These are phyloP conservation scores for Brachypodius melanocephalos DNA, from an alignment of 2,113 vertebrate species.

Conservation along the genomic window DNA sequence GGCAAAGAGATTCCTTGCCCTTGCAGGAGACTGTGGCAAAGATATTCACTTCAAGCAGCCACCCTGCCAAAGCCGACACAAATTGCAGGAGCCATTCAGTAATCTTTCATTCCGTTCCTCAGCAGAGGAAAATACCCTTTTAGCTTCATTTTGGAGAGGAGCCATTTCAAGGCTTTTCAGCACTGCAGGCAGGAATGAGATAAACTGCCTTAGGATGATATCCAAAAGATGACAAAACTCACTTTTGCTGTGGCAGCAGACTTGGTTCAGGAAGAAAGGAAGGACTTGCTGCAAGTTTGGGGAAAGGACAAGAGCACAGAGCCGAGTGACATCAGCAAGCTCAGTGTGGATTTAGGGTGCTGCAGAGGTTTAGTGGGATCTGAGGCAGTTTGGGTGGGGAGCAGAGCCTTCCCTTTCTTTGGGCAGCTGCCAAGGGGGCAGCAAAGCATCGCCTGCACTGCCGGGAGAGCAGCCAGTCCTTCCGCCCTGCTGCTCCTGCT, in stretches of 20 bases:
- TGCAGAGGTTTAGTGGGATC: neutral
- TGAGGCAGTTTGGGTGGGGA: neutral
- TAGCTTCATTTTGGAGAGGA: neutral
- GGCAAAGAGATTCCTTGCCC: neutral
- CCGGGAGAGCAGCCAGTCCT: neutral
- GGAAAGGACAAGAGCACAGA: neutral
- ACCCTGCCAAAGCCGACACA: neutral
- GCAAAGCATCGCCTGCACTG: accelerated
- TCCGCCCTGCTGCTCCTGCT: neutral
- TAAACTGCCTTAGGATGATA: neutral
- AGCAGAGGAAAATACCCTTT: neutral
- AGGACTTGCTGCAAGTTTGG: neutral
- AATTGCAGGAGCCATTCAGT: neutral
- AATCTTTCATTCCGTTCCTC: neutral
- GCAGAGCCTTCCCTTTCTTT: neutral
- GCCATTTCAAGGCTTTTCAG: neutral
- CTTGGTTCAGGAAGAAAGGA: neutral
- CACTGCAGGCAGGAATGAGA: neutral
- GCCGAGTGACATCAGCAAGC: neutral
- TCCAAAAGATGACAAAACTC: neutral
- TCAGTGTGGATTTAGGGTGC: neutral
- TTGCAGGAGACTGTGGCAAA: neutral
- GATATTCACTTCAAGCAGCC: neutral
- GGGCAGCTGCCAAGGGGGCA: neutral
- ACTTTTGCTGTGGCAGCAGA: neutral